Evolutionary conservation across 2,888 invertebrate genomes (phyloP), one percentile per base, ranked within the genome.

Genomic region (Brassicogethes aeneus): DNA sequence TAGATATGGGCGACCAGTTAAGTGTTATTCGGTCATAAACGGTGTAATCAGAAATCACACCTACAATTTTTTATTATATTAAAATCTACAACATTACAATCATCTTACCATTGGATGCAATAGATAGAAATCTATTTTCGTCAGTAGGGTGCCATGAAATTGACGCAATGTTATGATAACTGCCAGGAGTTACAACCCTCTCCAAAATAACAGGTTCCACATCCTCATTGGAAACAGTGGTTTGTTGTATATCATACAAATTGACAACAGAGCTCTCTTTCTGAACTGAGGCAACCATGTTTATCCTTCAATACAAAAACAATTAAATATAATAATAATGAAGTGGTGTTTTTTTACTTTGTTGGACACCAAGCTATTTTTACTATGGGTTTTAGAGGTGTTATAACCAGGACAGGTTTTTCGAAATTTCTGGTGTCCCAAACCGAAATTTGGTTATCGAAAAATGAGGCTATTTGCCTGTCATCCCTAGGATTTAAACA

Each of bases 351-450:
- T 16, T 47, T 54, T 56, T 57, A 82, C 77, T 86, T 79, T 15
- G 91, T 91, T 2, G 92, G 91, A 61, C 92, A 90, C 94, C 94
- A 94, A 44, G 79, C 75, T 37, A 93, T 75, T 68, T 83, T 85
- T 10, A 78, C 73, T 40, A 91, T 74, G 41, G 80, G 77, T 59
- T 82, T 82, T 17, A 70, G 66, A 56, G 82, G 83, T 36, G 79
- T 77, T 44, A 90, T 70, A 8, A 82, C 79, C 16, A 87, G 70
- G 47, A 87, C 75, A 1, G 94, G 91, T 57, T 88, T 84, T 52
- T 90, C 87, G 60, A 93, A 84, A 57, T 82, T 82, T 41, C 94
- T 72, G 36, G 83, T 77, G 67, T 95, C 95, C 94, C 94, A 95
- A 42, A 94, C 76, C 47, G 79, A 80, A 42, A 90, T 80, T 55